Conservation (phyloP, 2,888 invertebrate species). For the Cerastis leucographa region DNA sequence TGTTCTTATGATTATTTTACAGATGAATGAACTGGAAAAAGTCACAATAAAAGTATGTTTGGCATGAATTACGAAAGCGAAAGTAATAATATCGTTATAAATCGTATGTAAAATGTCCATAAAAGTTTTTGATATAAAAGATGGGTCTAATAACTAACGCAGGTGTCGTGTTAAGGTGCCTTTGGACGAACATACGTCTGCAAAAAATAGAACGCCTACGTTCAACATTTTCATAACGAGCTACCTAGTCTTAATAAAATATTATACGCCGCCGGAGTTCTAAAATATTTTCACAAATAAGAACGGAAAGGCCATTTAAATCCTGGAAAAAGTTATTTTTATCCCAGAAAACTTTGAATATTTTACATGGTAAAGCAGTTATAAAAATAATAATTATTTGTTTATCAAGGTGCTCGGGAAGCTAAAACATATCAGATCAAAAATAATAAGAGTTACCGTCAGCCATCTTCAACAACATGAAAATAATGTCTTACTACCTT, state of each 20-base stretch:
- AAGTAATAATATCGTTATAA: background rate
- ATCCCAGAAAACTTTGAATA: background rate
- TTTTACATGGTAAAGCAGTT: background rate
- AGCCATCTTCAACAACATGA: background rate
- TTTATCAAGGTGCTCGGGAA: background rate
- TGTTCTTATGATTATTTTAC: constrained; percentile 47
- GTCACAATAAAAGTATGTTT: constrained; percentile 40
- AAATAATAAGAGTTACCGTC: too few relatives aligned
- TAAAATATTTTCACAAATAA: background rate
- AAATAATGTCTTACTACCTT: background rate
- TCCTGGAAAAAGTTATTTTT: background rate
- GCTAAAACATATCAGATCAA: background rate
- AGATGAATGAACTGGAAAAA: constrained; percentile 56
- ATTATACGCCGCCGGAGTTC: background rate
- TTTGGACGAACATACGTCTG: background rate
- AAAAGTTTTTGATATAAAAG: constrained; percentile 4
- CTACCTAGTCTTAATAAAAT: background rate
- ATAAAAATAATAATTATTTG: background rate
- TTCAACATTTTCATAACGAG: constrained; percentile 17
- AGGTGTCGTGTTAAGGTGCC: background rate
- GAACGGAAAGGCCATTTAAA: background rate
- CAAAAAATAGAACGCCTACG: constrained; percentile 13
- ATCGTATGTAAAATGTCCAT: background rate
- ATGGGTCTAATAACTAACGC: constrained; percentile 11
- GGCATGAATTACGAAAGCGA: constrained; percentile 24